These are phyloP conservation scores for Chelonus formosanus DNA, from an alignment of 2,888 invertebrate genomes.

Conservation along the genomic window DNA sequence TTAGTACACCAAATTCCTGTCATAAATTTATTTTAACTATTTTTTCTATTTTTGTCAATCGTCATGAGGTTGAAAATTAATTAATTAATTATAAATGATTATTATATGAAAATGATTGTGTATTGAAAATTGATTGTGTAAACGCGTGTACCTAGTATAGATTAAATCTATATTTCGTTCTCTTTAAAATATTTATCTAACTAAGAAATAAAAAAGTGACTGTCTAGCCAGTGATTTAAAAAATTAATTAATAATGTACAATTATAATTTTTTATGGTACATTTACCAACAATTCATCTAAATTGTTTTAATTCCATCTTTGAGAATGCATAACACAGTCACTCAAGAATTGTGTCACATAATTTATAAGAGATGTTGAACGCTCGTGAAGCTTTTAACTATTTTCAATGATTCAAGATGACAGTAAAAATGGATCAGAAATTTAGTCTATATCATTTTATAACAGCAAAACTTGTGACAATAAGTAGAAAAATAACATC, in stretches of 20 bases:
- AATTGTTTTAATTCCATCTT: neutral
- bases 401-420: slow-evolving; percentile 6
- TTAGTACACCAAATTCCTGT: slow-evolving; percentile 52
- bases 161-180: neutral
- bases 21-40: slow-evolving; percentile 5
- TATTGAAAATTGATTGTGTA: slow-evolving; percentile 33
- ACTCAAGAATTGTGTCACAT: slow-evolving; percentile 16
- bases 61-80: slow-evolving; percentile 44
- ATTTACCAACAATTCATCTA: slow-evolving; percentile 1
- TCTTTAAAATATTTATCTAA: neutral
- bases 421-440: neutral
- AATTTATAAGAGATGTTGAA: slow-evolving; percentile 23
- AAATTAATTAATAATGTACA: neutral
- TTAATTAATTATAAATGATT: slow-evolving; percentile 22
- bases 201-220: neutral
- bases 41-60: slow-evolving; percentile 25
- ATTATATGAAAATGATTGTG: slow-evolving; percentile 32
- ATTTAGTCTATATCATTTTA: neutral
- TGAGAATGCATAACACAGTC: slow-evolving; percentile 3
- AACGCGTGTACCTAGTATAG: slow-evolving; percentile 20
- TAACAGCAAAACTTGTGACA: neutral
- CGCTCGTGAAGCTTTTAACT: slow-evolving; percentile 10
- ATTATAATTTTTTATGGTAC: slow-evolving; percentile 6
- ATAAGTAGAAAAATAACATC: too few relatives aligned
- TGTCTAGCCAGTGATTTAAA: neutral